A percentile compares a stretch with the other conserved stretches of the same genome.
Conservation (phyloP, 2,888 invertebrate species). For the Drosophila emarginata region DNA sequence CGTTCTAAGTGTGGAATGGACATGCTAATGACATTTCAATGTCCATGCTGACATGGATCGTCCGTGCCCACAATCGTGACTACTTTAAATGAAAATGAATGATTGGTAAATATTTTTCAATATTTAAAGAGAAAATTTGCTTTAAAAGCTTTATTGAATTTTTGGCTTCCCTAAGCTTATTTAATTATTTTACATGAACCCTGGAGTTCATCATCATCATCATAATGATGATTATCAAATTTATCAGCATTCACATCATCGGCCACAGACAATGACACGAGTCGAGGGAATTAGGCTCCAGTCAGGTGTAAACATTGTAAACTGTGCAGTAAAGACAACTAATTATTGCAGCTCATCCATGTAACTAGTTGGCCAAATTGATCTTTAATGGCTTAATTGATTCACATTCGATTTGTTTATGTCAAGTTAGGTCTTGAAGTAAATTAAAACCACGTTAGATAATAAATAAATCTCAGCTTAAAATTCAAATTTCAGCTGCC, state of each 20-base stretch:
- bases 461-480: conserved; percentile 8
- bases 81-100: conserved; percentile 11
- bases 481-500: conserved; percentile 4
- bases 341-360: conserved; percentile 28
- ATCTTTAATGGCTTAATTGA: conserved; percentile 9
- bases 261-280: conserved; percentile 19
- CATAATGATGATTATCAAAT: not conserved
- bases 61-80: conserved; percentile 12
- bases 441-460: not conserved
- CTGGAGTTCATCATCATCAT: not conserved
- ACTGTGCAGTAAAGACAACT: conserved; percentile 19
- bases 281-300: conserved; percentile 29
- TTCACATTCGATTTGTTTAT: conserved; percentile 5
- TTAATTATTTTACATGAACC: conserved; percentile 21
- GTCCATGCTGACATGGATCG: conserved; percentile 46
- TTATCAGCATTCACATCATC: not conserved
- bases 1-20: conserved; percentile 43
- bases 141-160: not conserved
- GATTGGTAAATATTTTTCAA: not conserved
- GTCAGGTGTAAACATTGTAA: conserved; percentile 53
- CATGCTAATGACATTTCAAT: conserved; percentile 72
- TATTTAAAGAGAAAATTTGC: not conserved
- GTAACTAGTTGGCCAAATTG: conserved; percentile 19
- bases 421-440: not conserved
- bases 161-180: not conserved